These are phyloP conservation scores for Cyrtonyx montezumae DNA, from an alignment of 2,113 vertebrate species.

Conservation along the genomic window DNA sequence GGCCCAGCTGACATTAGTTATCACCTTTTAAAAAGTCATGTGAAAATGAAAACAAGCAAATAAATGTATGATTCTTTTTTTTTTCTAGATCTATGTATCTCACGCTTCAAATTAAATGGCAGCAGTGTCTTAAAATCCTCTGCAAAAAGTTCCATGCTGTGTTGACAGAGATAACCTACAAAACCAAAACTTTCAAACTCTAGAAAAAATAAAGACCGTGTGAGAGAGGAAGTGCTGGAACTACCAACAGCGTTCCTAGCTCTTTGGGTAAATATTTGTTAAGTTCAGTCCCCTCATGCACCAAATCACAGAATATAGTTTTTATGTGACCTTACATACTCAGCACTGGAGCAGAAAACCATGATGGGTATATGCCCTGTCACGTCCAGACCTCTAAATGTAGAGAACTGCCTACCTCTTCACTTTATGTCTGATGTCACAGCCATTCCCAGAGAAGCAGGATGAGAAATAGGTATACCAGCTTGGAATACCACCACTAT, in stretches of 20 bases:
- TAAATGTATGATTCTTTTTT: neutral
- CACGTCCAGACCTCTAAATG: neutral
- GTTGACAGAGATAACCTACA: neutral
- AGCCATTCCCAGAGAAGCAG: neutral
- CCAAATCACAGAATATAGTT: conserved; percentile 18
- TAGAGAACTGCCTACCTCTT: neutral
- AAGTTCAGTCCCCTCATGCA: neutral
- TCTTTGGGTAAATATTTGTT: conserved; percentile 26
- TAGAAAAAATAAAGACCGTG: conserved; percentile 36
- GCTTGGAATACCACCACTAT: neutral
- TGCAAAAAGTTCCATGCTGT: neutral
- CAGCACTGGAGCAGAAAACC: neutral
- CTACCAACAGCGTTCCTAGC: neutral
- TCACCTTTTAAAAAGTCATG: neutral
- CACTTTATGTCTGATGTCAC: neutral
- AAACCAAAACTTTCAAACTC: neutral
- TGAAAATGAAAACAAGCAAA: neutral
- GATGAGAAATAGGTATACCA: neutral
- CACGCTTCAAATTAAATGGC: neutral
- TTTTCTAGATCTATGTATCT: neutral
- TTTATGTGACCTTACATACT: conserved; percentile 23
- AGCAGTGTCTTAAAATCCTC: neutral
- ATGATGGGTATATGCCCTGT: neutral
- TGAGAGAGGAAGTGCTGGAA: conserved; percentile 19
- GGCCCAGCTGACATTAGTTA: neutral